These are phyloP conservation scores for Meta bourneti DNA, from an alignment of 2,888 invertebrate species.

Conservation along the genomic window DNA sequence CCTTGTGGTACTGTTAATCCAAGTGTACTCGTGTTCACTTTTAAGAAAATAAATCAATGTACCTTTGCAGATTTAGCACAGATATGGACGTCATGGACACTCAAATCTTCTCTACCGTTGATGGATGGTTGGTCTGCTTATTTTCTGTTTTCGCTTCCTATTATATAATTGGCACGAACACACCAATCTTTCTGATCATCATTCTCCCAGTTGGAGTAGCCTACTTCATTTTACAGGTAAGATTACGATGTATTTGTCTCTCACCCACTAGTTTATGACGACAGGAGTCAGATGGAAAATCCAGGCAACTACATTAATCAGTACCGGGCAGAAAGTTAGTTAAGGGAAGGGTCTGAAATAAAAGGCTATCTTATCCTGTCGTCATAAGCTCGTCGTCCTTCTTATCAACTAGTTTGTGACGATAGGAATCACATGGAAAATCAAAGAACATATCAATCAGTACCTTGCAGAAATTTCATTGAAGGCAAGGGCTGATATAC, in stretches of 20 bases:
- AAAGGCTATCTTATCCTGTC: too few relatives aligned
- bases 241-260: slow-evolving; percentile 79
- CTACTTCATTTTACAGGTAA: slow-evolving; percentile 78
- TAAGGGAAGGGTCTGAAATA: too few relatives aligned
- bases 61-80: slow-evolving; percentile 63
- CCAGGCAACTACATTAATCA: not conserved
- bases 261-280: not conserved
- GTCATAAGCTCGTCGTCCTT: too few relatives aligned
- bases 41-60: not conserved
- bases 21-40: too few relatives aligned
- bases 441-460: too few relatives aligned
- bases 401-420: too few relatives aligned
- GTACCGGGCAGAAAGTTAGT: not conserved
- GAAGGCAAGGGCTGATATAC: too few relatives aligned
- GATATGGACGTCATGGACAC: slow-evolving; percentile 69
- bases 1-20: too few relatives aligned
- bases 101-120: slow-evolving; percentile 46
- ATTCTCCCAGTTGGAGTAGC: slow-evolving; percentile 53
- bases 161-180: slow-evolving; percentile 57
- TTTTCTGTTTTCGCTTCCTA: slow-evolving; percentile 43
- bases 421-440: too few relatives aligned
- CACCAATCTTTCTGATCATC: slow-evolving; percentile 53
- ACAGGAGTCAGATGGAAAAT: not conserved
- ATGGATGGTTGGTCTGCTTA: slow-evolving; percentile 60
- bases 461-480: too few relatives aligned